phyloP scores from a whole-genome alignment of 2,888 invertebrate genomes.

The Rosalia funebris region DNA sequence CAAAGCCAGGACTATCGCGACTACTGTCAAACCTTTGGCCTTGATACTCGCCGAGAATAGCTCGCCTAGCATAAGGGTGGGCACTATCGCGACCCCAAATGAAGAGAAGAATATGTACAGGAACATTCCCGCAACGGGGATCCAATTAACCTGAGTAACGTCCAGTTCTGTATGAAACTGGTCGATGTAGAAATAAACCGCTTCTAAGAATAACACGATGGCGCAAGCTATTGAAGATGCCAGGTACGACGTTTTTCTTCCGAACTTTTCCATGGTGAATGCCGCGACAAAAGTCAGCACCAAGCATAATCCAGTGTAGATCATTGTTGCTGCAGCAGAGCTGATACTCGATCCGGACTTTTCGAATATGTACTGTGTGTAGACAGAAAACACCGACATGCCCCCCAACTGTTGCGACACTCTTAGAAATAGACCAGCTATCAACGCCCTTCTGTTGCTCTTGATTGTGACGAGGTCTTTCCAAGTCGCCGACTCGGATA shows the following conservation, averaged over 20 bases:
- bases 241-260: slow-evolving; percentile 34
- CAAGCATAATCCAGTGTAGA: slow-evolving; percentile 28
- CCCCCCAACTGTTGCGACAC: slow-evolving; percentile 53
- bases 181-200: slow-evolving; percentile 34
- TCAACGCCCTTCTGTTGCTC: slow-evolving; percentile 50
- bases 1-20: slow-evolving; percentile 48
- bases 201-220: slow-evolving; percentile 25
- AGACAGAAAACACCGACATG: slow-evolving; percentile 48
- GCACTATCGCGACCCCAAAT: slow-evolving; percentile 51
- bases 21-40: slow-evolving; percentile 48
- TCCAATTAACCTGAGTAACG: slow-evolving; percentile 12
- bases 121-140: slow-evolving; percentile 52
- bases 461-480: slow-evolving; percentile 50
- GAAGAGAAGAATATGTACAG: slow-evolving; percentile 48
- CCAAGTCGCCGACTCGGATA: slow-evolving; percentile 53
- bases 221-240: slow-evolving; percentile 29
- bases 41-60: slow-evolving; percentile 54
- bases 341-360: slow-evolving; percentile 51
- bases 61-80: slow-evolving; percentile 54
- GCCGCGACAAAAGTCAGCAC: slow-evolving; percentile 24
- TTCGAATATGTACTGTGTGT: slow-evolving; percentile 54
- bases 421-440: slow-evolving; percentile 49
- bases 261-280: slow-evolving; percentile 32
- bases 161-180: slow-evolving; percentile 25
- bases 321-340: slow-evolving; percentile 28